phyloP scores from a whole-genome alignment of 2,797 vertebrate genomes.

The Pelodytes ibericus region DNA sequence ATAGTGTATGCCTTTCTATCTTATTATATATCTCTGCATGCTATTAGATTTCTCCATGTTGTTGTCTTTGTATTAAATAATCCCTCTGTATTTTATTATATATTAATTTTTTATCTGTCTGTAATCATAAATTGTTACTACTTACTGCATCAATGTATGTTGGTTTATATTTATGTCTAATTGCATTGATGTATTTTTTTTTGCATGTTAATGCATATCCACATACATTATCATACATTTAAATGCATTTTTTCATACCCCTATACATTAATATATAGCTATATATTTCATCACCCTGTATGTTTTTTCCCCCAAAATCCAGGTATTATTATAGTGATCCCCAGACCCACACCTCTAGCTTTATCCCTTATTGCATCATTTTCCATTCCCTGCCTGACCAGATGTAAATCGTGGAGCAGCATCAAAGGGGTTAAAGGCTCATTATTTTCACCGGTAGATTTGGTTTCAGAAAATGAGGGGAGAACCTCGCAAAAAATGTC shows the following conservation, averaged over 20 bases:
- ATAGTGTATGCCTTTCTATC: too few species aligned
- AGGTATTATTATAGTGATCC: background rate
- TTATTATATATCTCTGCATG: background rate
- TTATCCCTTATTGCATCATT: background rate
- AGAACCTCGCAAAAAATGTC: constrained; percentile 52
- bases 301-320: too few species aligned
- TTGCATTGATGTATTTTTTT: background rate
- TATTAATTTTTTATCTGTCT: background rate
- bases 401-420: background rate
- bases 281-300: background rate
- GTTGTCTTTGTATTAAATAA: background rate
- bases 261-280: too few species aligned
- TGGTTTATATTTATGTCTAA: background rate
- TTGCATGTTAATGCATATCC: background rate
- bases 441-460: constrained; percentile 53
- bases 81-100: background rate
- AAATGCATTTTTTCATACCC: too few species aligned
- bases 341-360: background rate
- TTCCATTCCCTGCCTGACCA: background rate
- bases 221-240: too few species aligned
- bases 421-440: constrained; percentile 41
- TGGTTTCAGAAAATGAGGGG: constrained; percentile 51
- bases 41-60: background rate
- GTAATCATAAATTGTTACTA: too few species aligned
- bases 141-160: too few species aligned